A percentile compares a stretch with the other conserved stretches of the same genome.
Evolutionary conservation across 2,888 invertebrate genomes (phyloP).

Genomic region (Ephialtes manifestator): DNA sequence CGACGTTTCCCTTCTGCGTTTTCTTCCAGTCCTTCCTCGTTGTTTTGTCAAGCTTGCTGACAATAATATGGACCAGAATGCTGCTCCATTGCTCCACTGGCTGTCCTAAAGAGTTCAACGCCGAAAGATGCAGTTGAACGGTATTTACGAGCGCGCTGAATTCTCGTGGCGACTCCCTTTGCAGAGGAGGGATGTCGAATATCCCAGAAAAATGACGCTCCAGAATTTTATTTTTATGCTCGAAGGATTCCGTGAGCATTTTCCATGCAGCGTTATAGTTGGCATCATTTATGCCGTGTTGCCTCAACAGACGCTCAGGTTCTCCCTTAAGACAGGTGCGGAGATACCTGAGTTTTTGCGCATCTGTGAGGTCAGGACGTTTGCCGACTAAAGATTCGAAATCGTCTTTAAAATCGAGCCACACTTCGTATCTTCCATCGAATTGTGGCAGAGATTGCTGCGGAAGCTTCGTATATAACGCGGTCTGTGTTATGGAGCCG

Average conservation of each 20-base stretch:
- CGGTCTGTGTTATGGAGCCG: neutral
- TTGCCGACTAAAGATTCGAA: neutral
- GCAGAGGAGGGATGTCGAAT: too few species aligned
- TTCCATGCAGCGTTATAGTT: slow-evolving; percentile 7
- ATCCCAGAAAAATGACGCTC: too few species aligned
- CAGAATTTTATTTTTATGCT: slow-evolving; percentile 21
- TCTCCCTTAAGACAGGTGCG: slow-evolving; percentile 19
- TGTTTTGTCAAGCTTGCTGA: too few species aligned
- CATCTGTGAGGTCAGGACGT: too few species aligned
- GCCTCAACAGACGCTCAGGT: slow-evolving; percentile 12
- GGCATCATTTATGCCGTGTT: neutral
- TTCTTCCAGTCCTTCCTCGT: too few species aligned
- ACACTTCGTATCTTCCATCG: neutral
- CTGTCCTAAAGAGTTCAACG: too few species aligned
- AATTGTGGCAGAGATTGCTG: slow-evolving; percentile 20
- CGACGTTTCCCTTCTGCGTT: slow-evolving; percentile 20
- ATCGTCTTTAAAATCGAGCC: slow-evolving; percentile 27
- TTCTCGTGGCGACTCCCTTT: too few species aligned
- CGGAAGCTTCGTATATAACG: neutral
- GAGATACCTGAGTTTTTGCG: slow-evolving; percentile 1
- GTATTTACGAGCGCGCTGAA: too few species aligned
- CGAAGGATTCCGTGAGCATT: slow-evolving; percentile 16
- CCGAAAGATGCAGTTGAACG: too few species aligned
- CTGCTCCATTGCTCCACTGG: too few species aligned
- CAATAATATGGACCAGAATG: too few species aligned